phyloP scores from a whole-genome alignment of 2,113 vertebrate species.

The Chrysochloris asiatica region DNA sequence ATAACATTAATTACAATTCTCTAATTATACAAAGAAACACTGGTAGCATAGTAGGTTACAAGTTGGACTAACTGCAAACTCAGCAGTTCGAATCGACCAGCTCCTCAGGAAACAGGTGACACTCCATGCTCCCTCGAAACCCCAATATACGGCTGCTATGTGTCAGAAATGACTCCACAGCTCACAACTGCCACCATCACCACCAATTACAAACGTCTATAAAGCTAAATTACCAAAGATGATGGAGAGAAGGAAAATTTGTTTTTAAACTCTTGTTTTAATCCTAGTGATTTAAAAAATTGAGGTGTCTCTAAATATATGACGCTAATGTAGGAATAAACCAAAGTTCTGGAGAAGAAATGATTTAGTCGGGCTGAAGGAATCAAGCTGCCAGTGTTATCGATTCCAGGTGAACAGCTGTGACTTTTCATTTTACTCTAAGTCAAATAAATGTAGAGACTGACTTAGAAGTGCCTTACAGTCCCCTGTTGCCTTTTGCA shows the following conservation, averaged over 20 bases:
- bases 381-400: not conserved
- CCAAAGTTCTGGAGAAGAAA: slow-evolving; percentile 22
- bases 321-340: slow-evolving; percentile 11
- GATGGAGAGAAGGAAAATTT: slow-evolving; percentile 11
- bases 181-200: too few relatives aligned
- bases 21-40: too few relatives aligned
- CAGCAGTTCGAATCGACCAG: too few relatives aligned
- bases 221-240: not conserved
- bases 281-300: not conserved
- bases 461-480: not conserved
- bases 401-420: not conserved
- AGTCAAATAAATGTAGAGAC: not conserved
- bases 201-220: too few relatives aligned
- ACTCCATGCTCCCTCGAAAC: too few relatives aligned
- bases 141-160: too few relatives aligned
- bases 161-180: too few relatives aligned
- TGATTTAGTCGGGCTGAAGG: not conserved
- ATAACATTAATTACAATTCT: slow-evolving; percentile 14
- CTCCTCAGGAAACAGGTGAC: too few relatives aligned
- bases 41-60: too few relatives aligned
- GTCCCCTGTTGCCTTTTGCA: not conserved
- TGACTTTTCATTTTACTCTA: not conserved
- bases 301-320: not conserved
- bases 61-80: too few relatives aligned
- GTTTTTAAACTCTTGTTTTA: not conserved